Evolutionary conservation across 1,140 invertebrate species (phyloP).

Genomic region (Reticulitermes speratus): DNA sequence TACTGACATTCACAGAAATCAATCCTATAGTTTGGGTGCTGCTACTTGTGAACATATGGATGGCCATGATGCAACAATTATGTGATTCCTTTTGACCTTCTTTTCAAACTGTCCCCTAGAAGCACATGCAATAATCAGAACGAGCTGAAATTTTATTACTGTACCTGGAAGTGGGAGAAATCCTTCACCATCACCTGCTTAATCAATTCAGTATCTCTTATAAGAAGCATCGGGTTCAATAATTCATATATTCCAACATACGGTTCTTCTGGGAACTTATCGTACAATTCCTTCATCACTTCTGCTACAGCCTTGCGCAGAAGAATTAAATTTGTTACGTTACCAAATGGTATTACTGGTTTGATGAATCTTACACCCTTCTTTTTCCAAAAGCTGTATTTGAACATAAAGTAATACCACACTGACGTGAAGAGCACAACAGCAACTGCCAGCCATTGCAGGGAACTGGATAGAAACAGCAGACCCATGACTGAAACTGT

Average conservation of each 20-base stretch:
- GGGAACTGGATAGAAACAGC: not conserved
- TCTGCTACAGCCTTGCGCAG: not conserved
- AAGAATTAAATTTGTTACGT: slow-evolving; percentile 35
- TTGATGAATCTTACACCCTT: slow-evolving; percentile 43
- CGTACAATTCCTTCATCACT: not conserved
- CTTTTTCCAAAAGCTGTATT: slow-evolving; percentile 49
- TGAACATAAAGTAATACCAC: slow-evolving; percentile 37
- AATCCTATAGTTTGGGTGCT: no score
- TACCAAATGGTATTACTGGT: slow-evolving; percentile 45
- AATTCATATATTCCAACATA: slow-evolving; percentile 10
- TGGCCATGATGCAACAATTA: no score
- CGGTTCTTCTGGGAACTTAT: not conserved
- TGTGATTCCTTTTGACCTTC: no score
- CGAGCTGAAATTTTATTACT: not conserved
- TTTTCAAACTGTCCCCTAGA: no score
- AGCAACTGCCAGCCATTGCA: not conserved
- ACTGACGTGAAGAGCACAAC: not conserved
- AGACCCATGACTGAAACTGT: not conserved
- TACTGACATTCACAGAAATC: no score
- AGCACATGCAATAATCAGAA: no score
- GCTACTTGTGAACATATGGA: no score
- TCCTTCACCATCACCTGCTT: slow-evolving; percentile 52
- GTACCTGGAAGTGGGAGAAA: slow-evolving; percentile 47
- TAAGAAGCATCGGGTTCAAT: not conserved
- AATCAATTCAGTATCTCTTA: slow-evolving; percentile 49